Conservation (phyloP, 2,888 invertebrate species). For the Volucella bombylans region DNA sequence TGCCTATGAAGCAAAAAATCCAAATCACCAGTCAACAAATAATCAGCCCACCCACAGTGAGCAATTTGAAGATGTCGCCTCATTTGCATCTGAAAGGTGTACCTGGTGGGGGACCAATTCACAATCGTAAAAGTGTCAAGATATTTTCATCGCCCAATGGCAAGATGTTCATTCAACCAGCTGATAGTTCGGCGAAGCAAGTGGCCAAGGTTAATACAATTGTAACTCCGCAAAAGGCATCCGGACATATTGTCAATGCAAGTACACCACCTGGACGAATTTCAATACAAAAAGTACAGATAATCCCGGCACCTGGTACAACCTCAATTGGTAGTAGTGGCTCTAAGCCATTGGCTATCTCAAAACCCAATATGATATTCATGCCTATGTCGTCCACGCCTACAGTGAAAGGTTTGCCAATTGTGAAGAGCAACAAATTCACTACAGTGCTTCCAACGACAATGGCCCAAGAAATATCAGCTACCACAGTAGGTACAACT, state of each 20-base stretch:
- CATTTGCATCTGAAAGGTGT: conserved; percentile 78
- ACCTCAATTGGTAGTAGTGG: conserved; percentile 70
- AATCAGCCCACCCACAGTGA: conserved; percentile 69
- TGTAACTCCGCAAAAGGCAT: conserved; percentile 42
- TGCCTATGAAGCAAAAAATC: conserved; percentile 72
- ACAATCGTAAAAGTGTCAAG: conserved; percentile 79
- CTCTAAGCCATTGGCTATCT: conserved; percentile 67
- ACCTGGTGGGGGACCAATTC: conserved; percentile 76
- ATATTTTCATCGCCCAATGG: conserved; percentile 81
- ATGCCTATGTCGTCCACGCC: conserved; percentile 76
- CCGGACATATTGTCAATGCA: conserved; percentile 48
- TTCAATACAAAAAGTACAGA: conserved; percentile 81
- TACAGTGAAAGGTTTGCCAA: conserved; percentile 50
- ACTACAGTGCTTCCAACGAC: conserved; percentile 54
- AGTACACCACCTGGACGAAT: conserved; percentile 76
- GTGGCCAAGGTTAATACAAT: conserved; percentile 59
- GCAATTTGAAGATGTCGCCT: conserved; percentile 77
- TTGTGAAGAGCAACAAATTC: conserved; percentile 69
- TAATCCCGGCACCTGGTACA: conserved; percentile 77
- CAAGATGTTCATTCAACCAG: conserved; percentile 80
- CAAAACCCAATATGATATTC: conserved; percentile 80
- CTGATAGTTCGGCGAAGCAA: conserved; percentile 75
- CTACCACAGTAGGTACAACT: conserved; percentile 39
- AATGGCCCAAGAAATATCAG: conserved; percentile 57
- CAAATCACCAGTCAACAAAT: conserved; percentile 75